Base-by-base conservation (phyloP, 2,113 vertebrate species). In the Tychaedon coryphoeus region DNA sequence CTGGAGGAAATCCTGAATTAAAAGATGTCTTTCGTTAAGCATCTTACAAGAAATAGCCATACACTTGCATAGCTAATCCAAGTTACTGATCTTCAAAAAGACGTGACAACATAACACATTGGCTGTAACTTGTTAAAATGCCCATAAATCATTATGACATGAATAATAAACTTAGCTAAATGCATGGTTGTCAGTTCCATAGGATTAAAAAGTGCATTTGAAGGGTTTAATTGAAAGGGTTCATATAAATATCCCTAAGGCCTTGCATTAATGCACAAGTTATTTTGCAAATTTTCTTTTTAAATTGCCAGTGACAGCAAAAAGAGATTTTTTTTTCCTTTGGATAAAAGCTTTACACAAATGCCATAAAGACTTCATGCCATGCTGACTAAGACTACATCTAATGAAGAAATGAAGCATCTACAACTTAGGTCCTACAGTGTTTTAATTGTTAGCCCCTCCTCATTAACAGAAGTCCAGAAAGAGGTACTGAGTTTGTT, bases 201-300 rank as follows among this genome's bases (percentile, higher is more conserved):
- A 78, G 91, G 93, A 96, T 97, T 97, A 96, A 60, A 57, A 93
- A 75, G 34, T 69, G 86, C 53, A 77, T 93, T 93, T 97, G 73
- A 95, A 81, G 78, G 53, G 28, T 92, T 96, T 95, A 66, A 93
- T 92, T 91, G 96, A 86, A 93, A 91, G 42, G 64, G 38, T 86
- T 95, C n/a, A 11, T 85, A 70, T 65, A 95, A 96, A 96, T 86
- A 95, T 89, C 91, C 88, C 51, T 66, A 82, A 91, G 80, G 64
- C 47, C 28, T 93, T 7, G 2, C 58, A 86, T 95, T 89, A 89
- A 95, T 70, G 48, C 64, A 77, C 19, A 92, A 94, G 50, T 61
- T 85, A 53, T 40, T 80, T 71, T 81, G 29, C 6, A 94, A 94
- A 84, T 91, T 65, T 62, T 26, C 75, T 69, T 88, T 91, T 80